Evolutionary conservation across 2,113 vertebrate genomes (phyloP).

Genomic region (Bolborhynchus lineola): DNA sequence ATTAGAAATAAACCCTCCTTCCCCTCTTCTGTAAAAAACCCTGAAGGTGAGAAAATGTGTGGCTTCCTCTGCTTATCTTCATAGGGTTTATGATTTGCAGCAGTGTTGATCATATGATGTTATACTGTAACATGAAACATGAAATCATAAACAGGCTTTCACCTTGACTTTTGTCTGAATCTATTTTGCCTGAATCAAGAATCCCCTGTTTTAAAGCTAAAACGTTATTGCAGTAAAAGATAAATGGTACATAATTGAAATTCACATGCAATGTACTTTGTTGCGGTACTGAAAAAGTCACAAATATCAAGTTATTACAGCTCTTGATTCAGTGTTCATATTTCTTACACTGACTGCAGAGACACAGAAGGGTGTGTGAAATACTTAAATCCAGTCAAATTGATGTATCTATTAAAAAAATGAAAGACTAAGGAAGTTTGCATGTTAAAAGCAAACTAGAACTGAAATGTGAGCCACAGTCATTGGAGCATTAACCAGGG

Average conservation of each 20-base stretch:
- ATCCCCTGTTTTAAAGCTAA: neutral
- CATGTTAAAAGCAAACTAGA: neutral
- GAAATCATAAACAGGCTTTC: neutral
- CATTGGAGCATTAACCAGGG: neutral
- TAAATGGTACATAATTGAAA: neutral
- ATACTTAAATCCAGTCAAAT: neutral
- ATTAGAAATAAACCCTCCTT: neutral
- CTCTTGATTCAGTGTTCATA: neutral
- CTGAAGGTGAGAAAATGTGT: neutral
- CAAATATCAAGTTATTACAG: neutral
- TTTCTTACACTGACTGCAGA: neutral
- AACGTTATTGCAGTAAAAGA: neutral
- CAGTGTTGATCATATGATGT: neutral
- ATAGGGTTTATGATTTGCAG: neutral
- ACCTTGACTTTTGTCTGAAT: neutral
- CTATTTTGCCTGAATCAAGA: neutral
- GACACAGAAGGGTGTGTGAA: neutral
- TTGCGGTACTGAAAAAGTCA: neutral
- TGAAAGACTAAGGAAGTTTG: neutral
- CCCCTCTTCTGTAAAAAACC: neutral
- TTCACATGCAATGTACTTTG: neutral
- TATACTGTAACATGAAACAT: neutral
- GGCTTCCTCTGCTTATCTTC: neutral
- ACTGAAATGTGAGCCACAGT: neutral
- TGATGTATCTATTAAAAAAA: neutral